Base-by-base conservation (phyloP, 2,888 invertebrate genomes). In the Celastrina argiolus region DNA sequence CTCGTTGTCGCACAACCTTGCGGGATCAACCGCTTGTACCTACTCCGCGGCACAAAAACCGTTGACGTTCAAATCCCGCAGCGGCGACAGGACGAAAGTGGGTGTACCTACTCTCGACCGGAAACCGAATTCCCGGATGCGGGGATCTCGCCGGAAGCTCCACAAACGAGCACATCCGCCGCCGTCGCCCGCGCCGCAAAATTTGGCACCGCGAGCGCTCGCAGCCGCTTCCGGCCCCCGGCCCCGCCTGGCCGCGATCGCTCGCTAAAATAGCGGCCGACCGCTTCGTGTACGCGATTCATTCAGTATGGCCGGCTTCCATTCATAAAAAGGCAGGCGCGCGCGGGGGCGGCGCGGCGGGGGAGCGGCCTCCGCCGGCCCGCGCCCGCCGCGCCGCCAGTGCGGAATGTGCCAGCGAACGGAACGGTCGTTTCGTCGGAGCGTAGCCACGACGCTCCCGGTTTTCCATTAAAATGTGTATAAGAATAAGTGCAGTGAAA, bases 301-400 rank as follows among this genome's bases (percentile, higher is more conserved):
- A 93, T 93, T 93, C 93, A 93, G 93, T 90, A 93, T 93, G 93
- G 93, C 93, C 92, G 93, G 93, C 93, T 92, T 92, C 93, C 93
- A 94, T 94, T 94, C 93, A 94, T 93, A 93, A 93, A 93, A 93
- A 93, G 92, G 92, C 92, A 88, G 85, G 89, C 83, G 85, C 83
- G 85, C 75, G 80, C 81, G 87, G 81, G 79, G 77, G 79, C 87
- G 79, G 90, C 87, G 89, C 88, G 84, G 90, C 87, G 88, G 92
- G 81, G 86, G 79, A 81, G 83, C 81, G 83, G 83, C 87, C 91
- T 83, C 87, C 88, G 85, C 87, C 87, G 80, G 80, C 87, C 88
- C 88, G 87, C 88, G 78, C 86, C 84, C 84, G 85, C 87, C 78
- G 81, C 86, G 88, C 85, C 88, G 88, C 87, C 91, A 90, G 90